phyloP scores from a whole-genome alignment of 2,113 vertebrate genomes.

The Thinocorus orbignyianus region DNA sequence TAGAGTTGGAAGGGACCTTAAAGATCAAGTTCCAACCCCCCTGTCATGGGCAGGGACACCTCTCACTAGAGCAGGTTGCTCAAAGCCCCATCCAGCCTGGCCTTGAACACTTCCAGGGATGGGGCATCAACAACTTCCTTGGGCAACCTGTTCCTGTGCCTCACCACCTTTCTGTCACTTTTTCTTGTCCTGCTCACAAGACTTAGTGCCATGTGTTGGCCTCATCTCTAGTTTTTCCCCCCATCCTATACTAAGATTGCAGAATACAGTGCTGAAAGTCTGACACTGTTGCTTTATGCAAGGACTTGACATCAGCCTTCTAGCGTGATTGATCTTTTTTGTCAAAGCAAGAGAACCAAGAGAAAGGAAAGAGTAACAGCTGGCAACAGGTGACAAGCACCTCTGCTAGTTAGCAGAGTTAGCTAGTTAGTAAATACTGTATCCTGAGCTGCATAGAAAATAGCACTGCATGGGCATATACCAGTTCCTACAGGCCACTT shows the following conservation, averaged over 20 bases:
- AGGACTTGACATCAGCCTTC: neutral
- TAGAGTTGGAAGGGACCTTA: too few species aligned
- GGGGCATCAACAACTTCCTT: too few species aligned
- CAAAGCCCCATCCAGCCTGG: too few species aligned
- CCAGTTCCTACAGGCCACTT: neutral
- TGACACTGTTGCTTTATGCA: neutral
- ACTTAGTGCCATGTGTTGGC: neutral
- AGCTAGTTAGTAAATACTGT: too few species aligned
- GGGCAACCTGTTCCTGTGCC: too few species aligned
- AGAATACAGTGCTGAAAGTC: neutral
- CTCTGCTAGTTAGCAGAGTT: neutral
- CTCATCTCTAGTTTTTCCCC: neutral
- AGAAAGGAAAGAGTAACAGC: neutral
- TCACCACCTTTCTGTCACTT: neutral
- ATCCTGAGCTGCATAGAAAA: neutral
- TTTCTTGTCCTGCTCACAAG: neutral
- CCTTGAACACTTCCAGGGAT: too few species aligned
- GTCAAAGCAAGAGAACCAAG: neutral
- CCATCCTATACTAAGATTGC: fast-evolving
- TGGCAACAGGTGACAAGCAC: neutral
- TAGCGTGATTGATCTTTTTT: neutral
- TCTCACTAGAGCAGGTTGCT: too few species aligned
- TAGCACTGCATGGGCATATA: neutral
- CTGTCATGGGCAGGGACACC: too few species aligned
- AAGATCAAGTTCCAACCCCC: too few species aligned